phyloP scores from a whole-genome alignment of 1,140 invertebrate genomes.

The Drosophila saltans region DNA sequence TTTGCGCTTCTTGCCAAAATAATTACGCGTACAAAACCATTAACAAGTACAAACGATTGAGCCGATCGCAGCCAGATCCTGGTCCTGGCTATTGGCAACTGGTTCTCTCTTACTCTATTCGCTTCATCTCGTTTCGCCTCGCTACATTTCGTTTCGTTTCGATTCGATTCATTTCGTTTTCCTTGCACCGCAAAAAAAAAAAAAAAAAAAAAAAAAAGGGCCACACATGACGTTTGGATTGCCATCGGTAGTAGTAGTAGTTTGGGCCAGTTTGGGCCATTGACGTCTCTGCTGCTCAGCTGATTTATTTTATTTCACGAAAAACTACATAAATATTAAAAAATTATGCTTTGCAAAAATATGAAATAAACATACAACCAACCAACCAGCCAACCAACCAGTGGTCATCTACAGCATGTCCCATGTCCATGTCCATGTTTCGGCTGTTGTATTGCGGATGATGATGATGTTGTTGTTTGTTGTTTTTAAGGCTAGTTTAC shows the following conservation, averaged over 20 bases:
- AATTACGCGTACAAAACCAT: slow-evolving; percentile 81
- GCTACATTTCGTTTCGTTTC: slow-evolving; percentile 24
- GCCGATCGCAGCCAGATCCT: slow-evolving; percentile 41
- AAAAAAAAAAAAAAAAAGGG: slow-evolving; percentile 27
- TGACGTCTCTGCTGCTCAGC: slow-evolving; percentile 66
- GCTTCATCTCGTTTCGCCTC: slow-evolving; percentile 50
- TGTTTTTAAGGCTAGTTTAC: slow-evolving; percentile 66
- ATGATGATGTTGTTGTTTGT: slow-evolving; percentile 26
- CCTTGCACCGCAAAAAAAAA: slow-evolving; percentile 44
- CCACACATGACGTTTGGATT: slow-evolving; percentile 75
- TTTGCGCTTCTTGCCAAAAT: slow-evolving; percentile 73
- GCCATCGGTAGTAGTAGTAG: slow-evolving; percentile 41
- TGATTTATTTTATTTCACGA: slow-evolving; percentile 80
- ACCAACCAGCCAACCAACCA: background rate
- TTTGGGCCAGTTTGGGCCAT: slow-evolving; percentile 25
- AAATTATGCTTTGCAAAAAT: slow-evolving; percentile 77
- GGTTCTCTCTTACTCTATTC: slow-evolving; percentile 42
- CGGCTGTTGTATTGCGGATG: slow-evolving; percentile 41
- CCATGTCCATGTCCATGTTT: slow-evolving; percentile 30
- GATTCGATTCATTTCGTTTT: slow-evolving; percentile 35
- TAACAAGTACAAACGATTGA: slow-evolving; percentile 81
- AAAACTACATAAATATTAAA: slow-evolving; percentile 79
- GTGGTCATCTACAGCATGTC: background rate
- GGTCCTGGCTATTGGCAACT: slow-evolving; percentile 40
- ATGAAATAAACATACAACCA: slow-evolving; percentile 72